Percentiles rank a stretch among this genome's conserved stretches.
phyloP scores from a whole-genome alignment of 2,797 vertebrate species.

The Serranus cabrilla region DNA sequence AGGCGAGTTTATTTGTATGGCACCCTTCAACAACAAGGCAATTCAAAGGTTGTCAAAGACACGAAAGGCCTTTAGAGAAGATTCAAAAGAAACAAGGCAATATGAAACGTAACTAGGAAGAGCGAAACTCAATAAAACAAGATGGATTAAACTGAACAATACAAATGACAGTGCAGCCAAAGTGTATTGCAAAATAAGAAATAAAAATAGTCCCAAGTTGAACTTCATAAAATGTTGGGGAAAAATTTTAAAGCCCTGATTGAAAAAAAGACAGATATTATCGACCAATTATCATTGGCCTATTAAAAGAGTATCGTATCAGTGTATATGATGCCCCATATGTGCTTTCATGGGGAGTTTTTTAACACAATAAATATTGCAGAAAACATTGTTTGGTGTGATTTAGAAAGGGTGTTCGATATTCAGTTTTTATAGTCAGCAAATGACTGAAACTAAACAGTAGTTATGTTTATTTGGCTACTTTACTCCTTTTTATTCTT shows the following conservation, averaged over 20 bases:
- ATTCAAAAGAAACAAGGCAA: background rate
- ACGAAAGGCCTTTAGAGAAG: background rate
- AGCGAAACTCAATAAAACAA: background rate
- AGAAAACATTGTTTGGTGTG: too few species aligned
- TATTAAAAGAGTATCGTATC: too few species aligned
- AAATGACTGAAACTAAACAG: too few species aligned
- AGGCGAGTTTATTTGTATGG: background rate
- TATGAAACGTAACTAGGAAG: background rate
- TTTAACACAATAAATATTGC: too few species aligned
- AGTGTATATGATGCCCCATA: too few species aligned
- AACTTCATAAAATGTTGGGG: background rate
- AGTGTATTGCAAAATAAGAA: background rate
- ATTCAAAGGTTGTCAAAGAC: background rate
- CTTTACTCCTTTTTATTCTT: too few species aligned
- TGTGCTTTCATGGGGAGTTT: too few species aligned
- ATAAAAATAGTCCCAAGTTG: background rate
- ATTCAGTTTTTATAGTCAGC: too few species aligned
- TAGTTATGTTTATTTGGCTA: too few species aligned
- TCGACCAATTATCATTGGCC: too few species aligned
- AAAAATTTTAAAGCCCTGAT: background rate
- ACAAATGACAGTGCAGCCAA: background rate
- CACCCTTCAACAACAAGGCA: background rate
- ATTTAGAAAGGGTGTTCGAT: too few species aligned
- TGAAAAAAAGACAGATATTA: too few species aligned
- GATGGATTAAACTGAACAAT: background rate